A percentile compares a stretch with the other conserved stretches of the same genome.
These are phyloP conservation scores for Aproaerema taeniolella DNA, from an alignment of 2,888 invertebrate species.

Conservation along the genomic window DNA sequence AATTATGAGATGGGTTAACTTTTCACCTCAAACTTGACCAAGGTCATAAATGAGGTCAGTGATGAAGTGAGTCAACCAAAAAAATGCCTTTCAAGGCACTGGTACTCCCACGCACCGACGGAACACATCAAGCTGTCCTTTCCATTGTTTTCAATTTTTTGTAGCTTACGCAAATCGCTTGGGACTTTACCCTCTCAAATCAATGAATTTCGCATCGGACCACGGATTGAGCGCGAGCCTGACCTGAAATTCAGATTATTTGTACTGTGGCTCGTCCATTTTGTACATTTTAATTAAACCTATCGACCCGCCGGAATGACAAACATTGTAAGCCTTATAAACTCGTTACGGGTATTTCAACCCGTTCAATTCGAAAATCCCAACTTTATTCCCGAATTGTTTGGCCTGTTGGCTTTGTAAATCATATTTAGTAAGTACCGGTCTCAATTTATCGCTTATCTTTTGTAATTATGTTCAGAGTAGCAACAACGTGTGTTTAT, in stretches of 20 bases:
- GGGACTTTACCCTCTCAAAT: conserved; percentile 33
- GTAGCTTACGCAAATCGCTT: conserved; percentile 29
- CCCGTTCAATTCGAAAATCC: not conserved
- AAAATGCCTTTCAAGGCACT: too few relatives aligned
- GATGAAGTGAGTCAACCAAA: too few relatives aligned
- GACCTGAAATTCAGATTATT: conserved; percentile 23
- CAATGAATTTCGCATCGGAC: conserved; percentile 32
- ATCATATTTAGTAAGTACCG: too few relatives aligned
- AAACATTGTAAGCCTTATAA: conserved; percentile 9
- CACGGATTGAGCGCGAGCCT: conserved; percentile 22
- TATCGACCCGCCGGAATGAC: not conserved
- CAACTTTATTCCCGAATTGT: not conserved
- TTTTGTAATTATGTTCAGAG: too few relatives aligned
- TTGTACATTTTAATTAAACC: conserved; percentile 14
- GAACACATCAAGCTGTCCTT: conserved; percentile 19
- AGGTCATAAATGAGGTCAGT: too few relatives aligned
- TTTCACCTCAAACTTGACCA: too few relatives aligned
- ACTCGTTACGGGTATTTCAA: conserved; percentile 7
- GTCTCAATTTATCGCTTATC: too few relatives aligned
- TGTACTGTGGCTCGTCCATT: conserved; percentile 11
- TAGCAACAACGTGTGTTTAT: too few relatives aligned
- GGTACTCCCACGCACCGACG: too few relatives aligned
- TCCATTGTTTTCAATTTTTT: conserved; percentile 41
- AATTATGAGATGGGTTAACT: too few relatives aligned
- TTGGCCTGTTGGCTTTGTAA: too few relatives aligned